A percentile compares a stretch with the other conserved stretches of the same genome.
Evolutionary conservation across 1,140 invertebrate genomes (phyloP).

Genomic region (Solen grandis): DNA sequence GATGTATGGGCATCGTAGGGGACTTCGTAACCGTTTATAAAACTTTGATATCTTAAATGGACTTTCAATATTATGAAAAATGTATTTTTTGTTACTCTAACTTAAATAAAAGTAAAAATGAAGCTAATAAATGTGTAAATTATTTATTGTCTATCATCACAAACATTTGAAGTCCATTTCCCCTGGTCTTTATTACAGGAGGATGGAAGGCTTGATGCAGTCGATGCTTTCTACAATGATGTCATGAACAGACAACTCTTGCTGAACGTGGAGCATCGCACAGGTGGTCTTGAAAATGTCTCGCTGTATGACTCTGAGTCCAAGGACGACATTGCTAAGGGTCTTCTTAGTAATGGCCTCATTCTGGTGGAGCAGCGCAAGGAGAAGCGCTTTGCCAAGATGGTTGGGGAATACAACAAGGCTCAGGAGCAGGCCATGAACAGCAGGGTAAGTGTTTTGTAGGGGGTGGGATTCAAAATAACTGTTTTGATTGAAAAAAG

Average conservation of each 20-base stretch:
- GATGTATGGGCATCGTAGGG: too few relatives aligned
- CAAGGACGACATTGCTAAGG: slow-evolving; percentile 90
- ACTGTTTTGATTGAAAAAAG: neutral
- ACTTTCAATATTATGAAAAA: too few relatives aligned
- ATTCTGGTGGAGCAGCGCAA: slow-evolving; percentile 90
- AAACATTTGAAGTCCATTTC: too few relatives aligned
- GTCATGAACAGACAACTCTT: slow-evolving; percentile 79
- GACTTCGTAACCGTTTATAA: too few relatives aligned
- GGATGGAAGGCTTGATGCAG: slow-evolving; percentile 89
- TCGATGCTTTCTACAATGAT: slow-evolving; percentile 82
- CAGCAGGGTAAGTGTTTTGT: slow-evolving; percentile 82
- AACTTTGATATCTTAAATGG: too few relatives aligned
- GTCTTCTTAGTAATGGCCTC: slow-evolving; percentile 92
- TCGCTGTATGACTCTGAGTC: slow-evolving; percentile 87
- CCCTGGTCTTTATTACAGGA: too few relatives aligned
- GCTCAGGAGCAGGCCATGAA: slow-evolving; percentile 93
- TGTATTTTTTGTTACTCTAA: too few relatives aligned
- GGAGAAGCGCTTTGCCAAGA: slow-evolving; percentile 90
- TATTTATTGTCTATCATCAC: too few relatives aligned
- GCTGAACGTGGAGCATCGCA: slow-evolving; percentile 84
- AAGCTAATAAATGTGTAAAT: too few relatives aligned
- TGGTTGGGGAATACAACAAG: slow-evolving; percentile 91
- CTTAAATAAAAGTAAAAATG: too few relatives aligned
- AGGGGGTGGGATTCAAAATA: neutral
- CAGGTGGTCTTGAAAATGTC: slow-evolving; percentile 85